Base-by-base conservation (phyloP, 1,140 invertebrate species). In the Ostrea denselamellosa region DNA sequence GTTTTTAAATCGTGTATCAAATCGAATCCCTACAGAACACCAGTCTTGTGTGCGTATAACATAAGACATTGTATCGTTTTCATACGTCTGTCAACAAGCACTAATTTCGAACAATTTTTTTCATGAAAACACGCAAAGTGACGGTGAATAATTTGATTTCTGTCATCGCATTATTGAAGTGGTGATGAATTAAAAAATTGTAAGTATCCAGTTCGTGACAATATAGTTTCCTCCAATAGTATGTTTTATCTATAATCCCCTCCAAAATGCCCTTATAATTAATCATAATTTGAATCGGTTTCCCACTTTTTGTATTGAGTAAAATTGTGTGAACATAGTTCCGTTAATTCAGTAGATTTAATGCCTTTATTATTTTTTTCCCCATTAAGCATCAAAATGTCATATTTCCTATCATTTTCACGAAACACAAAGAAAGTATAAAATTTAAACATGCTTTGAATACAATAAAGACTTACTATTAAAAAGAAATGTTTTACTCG, bases 121-220 rank as follows among this genome's bases (percentile, higher is more conserved):
- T 62, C 28, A 34, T 77, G 12, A 77, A 77, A 34, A 77, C 65
- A 77, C 14, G 68, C 25, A 28, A 34, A 77, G 68, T 28, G 14
- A 77, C 25, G 25, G 28, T 14, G 2, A 34, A 28, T 77, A 77
- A 77, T 77, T 77, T 77, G 68, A 77, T 28, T 77, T 77, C 68
- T 77, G 68, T 77, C 68, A 77, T 77, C 68, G 68, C 68, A 77
- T 77, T 77, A 77, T 34, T 25, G 22, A 77, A 17, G 68, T 77
- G 68, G 10, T 77, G 68, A 77, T 77, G 25, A 28, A 77, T 77
- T 77, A 77, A 77, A 77, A 58, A 28, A 22, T 28, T 77, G 22
- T 77, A 12, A 34, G 25, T 34, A 77, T 9, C 2, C 68, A 77
- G 28, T 77, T 34, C 68, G 25, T 77, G 10, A 77, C 68, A 34